Conservation (phyloP, 2,888 invertebrate species). For the Macrosiphum euphorbiae region DNA sequence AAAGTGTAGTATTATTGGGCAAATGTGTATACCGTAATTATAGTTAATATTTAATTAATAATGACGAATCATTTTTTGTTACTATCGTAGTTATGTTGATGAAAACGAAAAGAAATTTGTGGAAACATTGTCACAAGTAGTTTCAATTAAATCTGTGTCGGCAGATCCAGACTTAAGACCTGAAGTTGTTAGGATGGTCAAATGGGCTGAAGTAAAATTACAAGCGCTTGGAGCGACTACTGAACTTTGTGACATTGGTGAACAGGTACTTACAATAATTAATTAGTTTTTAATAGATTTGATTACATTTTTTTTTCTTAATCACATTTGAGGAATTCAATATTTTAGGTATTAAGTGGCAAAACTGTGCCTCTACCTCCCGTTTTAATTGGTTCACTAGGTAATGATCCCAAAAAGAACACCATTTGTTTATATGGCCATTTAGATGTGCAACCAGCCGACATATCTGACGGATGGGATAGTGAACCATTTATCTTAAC, state of each 20-base stretch:
- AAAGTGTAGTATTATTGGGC: background rate
- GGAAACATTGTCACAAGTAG: conserved; percentile 83
- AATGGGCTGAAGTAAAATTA: conserved; percentile 82
- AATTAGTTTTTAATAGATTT: background rate
- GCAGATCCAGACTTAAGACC: conserved; percentile 85
- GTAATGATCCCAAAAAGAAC: conserved; percentile 81
- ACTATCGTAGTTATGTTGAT: conserved; percentile 79
- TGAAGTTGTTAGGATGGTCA: conserved; percentile 90
- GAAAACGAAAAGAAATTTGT: conserved; percentile 83
- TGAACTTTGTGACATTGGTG: conserved; percentile 83
- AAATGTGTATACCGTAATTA: background rate
- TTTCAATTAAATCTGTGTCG: conserved; percentile 94
- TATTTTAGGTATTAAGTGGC: conserved; percentile 76
- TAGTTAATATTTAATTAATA: background rate
- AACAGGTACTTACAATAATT: conserved; percentile 72
- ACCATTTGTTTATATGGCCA: conserved; percentile 97
- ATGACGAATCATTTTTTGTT: background rate
- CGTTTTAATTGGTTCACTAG: conserved; percentile 84
- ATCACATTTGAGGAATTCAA: background rate
- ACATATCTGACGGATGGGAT: conserved; percentile 93
- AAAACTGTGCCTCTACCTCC: conserved; percentile 85
- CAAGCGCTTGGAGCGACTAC: conserved; percentile 80
- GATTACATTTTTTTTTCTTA: background rate
- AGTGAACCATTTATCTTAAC: conserved; percentile 93
- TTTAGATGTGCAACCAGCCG: conserved; percentile 97